Base-by-base conservation (phyloP, 2,797 vertebrate species). In the Ateles fusciceps region DNA sequence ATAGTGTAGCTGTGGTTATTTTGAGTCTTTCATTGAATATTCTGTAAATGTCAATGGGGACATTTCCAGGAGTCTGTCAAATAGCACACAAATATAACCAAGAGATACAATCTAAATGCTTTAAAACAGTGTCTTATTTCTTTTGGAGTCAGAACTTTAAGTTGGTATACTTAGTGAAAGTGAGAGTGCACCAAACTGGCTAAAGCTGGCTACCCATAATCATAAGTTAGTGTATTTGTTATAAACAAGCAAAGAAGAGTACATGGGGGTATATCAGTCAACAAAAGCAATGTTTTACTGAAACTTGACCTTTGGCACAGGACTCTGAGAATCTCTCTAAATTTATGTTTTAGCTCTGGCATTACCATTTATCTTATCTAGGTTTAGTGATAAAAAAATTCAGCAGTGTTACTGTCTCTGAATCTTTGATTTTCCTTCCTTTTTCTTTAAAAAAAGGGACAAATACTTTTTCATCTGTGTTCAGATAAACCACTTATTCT, bases 321-420 rank as follows among this genome's bases (percentile, higher is more conserved):
- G 59, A 86, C 24, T 39, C 30, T 79, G 26, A 75, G 19, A 85
- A 3, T 85, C 55, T 81, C 71, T 83, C 19, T 80, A 68, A 68
- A 85, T 90, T 96, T 91, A 85, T 1, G 4, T 95, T 96, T 86
- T 52, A 91, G 42, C 85, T 89, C 26, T 68, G 39, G 15, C 24
- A 10, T 96, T 84, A 14, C 15, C 10, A 44, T 92, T 89, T 96
- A 42, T 76, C 46, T 89, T 96, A 42, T 76, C 46, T 95, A 64
- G 11, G 26, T 80, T 89, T 39, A n/a, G 26, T 1, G 2, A 72
- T 84, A 88, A 9, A 72, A 96, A 94, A 95, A 84, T 57, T 93
- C 12, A 92, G 0, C 24, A 5, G 30, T 50, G 5, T 42, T 81
- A 52, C 48, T 85, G 21, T 46, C 80, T 28, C 42, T 78, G 50